Evolutionary conservation across 1,140 invertebrate genomes (phyloP).

Genomic region (Apis laboriosa): DNA sequence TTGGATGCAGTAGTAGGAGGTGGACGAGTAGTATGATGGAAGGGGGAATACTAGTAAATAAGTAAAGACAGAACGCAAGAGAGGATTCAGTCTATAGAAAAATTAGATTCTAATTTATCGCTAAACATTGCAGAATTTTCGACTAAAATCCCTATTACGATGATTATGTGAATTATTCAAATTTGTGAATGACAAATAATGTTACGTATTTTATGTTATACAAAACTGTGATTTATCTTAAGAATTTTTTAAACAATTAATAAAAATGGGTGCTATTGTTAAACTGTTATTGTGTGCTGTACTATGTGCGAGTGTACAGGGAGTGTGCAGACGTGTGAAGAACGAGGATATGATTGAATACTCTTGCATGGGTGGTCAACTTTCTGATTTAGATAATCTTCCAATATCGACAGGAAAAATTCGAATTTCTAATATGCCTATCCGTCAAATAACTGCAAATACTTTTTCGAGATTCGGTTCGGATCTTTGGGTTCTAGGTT

Average conservation of each 20-base stretch:
- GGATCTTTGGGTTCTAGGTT: conserved; percentile 71
- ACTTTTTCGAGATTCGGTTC: conserved; percentile 71
- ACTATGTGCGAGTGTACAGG: conserved; percentile 47
- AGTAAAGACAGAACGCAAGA: conserved; percentile 75
- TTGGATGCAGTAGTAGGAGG: conserved; percentile 66
- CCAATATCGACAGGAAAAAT: conserved; percentile 70
- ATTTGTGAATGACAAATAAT: conserved; percentile 9
- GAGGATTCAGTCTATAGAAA: conserved; percentile 72
- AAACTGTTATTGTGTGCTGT: conserved; percentile 35
- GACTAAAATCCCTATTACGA: conserved; percentile 42
- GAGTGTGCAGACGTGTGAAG: conserved; percentile 59
- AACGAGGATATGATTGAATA: conserved; percentile 75
- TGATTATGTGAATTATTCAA: conserved; percentile 8
- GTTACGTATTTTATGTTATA: not conserved
- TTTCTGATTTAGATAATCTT: conserved; percentile 66
- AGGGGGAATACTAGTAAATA: conserved; percentile 77
- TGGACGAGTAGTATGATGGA: conserved; percentile 61
- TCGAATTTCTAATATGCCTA: conserved; percentile 67
- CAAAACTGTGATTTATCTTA: not conserved
- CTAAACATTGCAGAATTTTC: conserved; percentile 34
- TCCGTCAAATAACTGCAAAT: conserved; percentile 59
- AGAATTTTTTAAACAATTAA: not conserved
- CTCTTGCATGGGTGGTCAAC: conserved; percentile 66
- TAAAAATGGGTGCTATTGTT: conserved; percentile 38
- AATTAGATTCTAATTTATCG: conserved; percentile 51